Evolutionary conservation across 2,113 vertebrate genomes (phyloP).

Genomic region (Egretta garzetta): DNA sequence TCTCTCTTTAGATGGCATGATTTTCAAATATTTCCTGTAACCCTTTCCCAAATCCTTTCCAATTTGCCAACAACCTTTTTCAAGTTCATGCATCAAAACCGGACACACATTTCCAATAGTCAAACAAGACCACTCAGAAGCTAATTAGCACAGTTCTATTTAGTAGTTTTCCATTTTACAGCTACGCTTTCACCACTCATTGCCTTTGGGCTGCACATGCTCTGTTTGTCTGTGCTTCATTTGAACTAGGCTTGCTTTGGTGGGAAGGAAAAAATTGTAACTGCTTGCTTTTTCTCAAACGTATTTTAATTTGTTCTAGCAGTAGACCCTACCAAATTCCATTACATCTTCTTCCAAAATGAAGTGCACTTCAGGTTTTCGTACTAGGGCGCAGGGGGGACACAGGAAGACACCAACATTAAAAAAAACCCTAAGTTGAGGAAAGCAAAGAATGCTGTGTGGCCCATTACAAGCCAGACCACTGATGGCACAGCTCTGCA

Average conservation of each 20-base stretch:
- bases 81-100: neutral
- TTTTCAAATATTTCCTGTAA: neutral
- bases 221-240: neutral
- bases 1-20: neutral
- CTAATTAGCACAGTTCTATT: neutral
- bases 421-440: neutral
- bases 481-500: neutral
- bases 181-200: neutral
- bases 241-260: neutral
- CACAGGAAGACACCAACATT: neutral
- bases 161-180: neutral
- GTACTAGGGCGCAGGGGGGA: rapidly evolving
- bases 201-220: neutral
- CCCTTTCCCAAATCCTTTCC: neutral
- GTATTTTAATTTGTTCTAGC: neutral
- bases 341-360: neutral
- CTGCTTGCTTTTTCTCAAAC: neutral
- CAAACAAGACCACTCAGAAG: neutral
- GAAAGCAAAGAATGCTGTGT: rapidly evolving
- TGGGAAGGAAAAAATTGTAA: neutral
- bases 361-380: neutral
- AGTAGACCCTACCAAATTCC: neutral
- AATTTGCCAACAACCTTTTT: neutral
- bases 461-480: neutral
- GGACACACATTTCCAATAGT: neutral